Percentiles rank a stretch among this genome's conserved stretches.
Evolutionary conservation across 2,888 invertebrate genomes (phyloP).

Genomic region (Drosophila mulleri): DNA sequence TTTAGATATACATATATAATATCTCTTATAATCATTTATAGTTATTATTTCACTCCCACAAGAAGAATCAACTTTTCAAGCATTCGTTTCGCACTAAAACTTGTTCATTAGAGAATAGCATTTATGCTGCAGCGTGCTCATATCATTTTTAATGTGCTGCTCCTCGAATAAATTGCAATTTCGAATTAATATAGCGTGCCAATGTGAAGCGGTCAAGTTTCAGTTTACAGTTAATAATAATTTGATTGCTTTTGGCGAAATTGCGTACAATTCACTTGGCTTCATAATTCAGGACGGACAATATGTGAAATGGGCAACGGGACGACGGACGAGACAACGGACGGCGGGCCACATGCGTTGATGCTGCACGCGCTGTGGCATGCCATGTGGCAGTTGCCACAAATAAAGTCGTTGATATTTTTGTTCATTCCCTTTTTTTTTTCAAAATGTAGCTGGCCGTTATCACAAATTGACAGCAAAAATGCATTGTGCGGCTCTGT

Average conservation of each 20-base stretch:
- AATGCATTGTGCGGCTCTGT: conserved; percentile 44
- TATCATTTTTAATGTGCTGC: conserved; percentile 7
- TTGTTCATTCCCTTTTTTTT: conserved; percentile 34
- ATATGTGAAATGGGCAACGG: neutral
- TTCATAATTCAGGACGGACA: conserved; percentile 17
- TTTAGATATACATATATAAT: too few species aligned
- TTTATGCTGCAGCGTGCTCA: neutral
- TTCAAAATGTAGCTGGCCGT: conserved; percentile 67
- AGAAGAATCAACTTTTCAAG: neutral
- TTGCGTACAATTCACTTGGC: conserved; percentile 43
- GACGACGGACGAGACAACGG: neutral
- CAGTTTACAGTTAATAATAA: conserved; percentile 23
- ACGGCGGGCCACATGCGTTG: neutral
- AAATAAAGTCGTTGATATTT: conserved; percentile 65
- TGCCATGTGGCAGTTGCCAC: conserved; percentile 23
- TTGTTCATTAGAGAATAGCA: neutral
- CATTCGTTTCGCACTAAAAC: neutral
- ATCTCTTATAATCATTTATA: too few species aligned
- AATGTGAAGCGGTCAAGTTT: conserved; percentile 2
- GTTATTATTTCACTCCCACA: too few species aligned
- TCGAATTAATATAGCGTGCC: neutral
- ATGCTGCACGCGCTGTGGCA: conserved; percentile 23
- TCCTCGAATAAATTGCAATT: conserved; percentile 5
- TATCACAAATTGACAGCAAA: conserved; percentile 77
- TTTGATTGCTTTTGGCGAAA: conserved; percentile 48